Base-by-base conservation (phyloP, 2,888 invertebrate species). In the Stomorhina lunata region DNA sequence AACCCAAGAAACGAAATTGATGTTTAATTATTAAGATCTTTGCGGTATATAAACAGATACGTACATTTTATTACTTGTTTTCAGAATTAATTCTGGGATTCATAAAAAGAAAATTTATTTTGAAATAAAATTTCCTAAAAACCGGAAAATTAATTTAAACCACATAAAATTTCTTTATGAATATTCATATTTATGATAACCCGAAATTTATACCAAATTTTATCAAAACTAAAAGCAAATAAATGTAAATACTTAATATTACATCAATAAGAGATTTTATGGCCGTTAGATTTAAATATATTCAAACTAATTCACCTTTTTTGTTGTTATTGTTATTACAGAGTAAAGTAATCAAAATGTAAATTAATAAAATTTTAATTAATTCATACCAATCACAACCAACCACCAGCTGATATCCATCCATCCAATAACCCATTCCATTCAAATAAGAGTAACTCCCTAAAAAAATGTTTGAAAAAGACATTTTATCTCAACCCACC, bases 291-390 rank as follows among this genome's bases (percentile, higher is more conserved):
- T n/a, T n/a, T 15, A 22, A 2, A 34, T 43, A 73, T 43, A 9
- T 61, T 61, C 9, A 73, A 59, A 73, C 17, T 20, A 20, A 59
- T 66, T 71, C 34, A n/a, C 12, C 22, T 43, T 45, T 34, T 37
- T 63, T 63, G 53, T 37, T 45, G 20, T 34, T 32, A 17, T 20
- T 7, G 12, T 43, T 43, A 17, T 40, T 55, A 7, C 43, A 48
- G 17, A 32, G 20, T 32, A 48, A 72, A 63, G 61, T 55, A 63
- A 73, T 81, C 72, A 81, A 81, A 73, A 81, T 81, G 77, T 73
- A 81, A 81, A 77, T 73, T 78, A 77, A 68, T 43, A 48, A 78
- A 73, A 68, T 73, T n/a, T 73, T 77, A 81, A 78, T 81, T 78
- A 63, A 77, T 48, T 63, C 72, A 69, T 17, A 12, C 68, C 40